Conservation (phyloP, 1,140 invertebrate genomes). For the Caerostris darwini region DNA sequence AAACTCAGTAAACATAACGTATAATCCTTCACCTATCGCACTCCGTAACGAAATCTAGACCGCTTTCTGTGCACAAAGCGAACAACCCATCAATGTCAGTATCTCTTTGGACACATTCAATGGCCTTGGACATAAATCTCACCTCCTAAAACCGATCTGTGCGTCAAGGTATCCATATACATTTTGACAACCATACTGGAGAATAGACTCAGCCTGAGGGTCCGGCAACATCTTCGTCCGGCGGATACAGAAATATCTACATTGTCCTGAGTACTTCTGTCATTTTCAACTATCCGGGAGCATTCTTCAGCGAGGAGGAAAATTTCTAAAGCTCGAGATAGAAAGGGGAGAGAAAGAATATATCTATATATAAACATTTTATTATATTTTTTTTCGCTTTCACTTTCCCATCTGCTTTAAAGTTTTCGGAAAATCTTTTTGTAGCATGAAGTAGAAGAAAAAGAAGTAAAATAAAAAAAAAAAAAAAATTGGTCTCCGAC, state of each 20-base stretch:
- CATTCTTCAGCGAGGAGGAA: background rate
- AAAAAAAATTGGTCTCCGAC: background rate
- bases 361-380: background rate
- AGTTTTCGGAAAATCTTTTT: constrained; percentile 35
- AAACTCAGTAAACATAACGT: too few relatives aligned
- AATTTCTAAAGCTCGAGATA: background rate
- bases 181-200: constrained; percentile 30
- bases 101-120: constrained; percentile 22
- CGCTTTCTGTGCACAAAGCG: background rate
- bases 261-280: constrained; percentile 35
- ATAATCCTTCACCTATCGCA: too few relatives aligned
- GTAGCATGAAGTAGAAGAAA: background rate
- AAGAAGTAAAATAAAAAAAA: too few relatives aligned
- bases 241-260: constrained; percentile 27
- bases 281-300: constrained; percentile 21
- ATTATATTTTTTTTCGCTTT: background rate
- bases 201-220: constrained; percentile 15
- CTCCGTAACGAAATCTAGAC: background rate
- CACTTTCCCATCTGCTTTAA: background rate
- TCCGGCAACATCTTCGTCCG: background rate
- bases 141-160: background rate
- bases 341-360: too few relatives aligned
- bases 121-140: constrained; percentile 35
- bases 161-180: constrained; percentile 22
- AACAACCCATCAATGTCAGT: constrained; percentile 18